A percentile compares a stretch with the other conserved stretches of the same genome.
These are phyloP conservation scores for Sorex maritimensis DNA, from an alignment of 2,797 vertebrate species.

Conservation along the genomic window DNA sequence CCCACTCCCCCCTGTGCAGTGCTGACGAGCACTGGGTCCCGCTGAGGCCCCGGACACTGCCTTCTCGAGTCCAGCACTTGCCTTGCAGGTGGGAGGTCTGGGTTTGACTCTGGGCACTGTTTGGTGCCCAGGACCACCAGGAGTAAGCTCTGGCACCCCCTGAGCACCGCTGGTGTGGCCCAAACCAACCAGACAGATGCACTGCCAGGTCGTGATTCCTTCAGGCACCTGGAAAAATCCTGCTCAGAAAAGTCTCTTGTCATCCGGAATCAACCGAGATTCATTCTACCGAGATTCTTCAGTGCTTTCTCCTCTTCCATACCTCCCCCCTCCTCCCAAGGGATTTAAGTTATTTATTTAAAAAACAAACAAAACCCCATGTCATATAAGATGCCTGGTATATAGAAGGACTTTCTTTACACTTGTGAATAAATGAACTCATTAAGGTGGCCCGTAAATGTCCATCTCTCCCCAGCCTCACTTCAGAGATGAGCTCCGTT, in stretches of 20 bases:
- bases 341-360: slow-evolving; percentile 36
- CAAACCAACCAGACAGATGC: neutral
- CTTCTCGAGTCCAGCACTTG: no score
- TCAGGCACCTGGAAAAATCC: slow-evolving; percentile 76
- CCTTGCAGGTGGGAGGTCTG: no score
- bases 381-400: neutral
- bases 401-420: slow-evolving; percentile 31
- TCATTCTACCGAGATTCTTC: slow-evolving; percentile 75
- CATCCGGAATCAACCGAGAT: slow-evolving; percentile 78
- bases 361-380: neutral
- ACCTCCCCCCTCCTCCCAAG: slow-evolving; percentile 44
- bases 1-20: no score
- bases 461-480: neutral
- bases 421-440: slow-evolving; percentile 37
- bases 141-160: no score
- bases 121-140: no score
- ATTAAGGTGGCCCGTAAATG: neutral
- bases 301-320: neutral
- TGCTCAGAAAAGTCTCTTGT: slow-evolving; percentile 70
- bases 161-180: no score
- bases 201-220: slow-evolving; percentile 74
- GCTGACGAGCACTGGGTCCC: neutral
- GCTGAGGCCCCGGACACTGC: neutral
- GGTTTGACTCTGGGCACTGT: no score
- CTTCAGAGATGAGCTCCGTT: slow-evolving; percentile 39